Evolutionary conservation across 2,113 vertebrate species (phyloP), one percentile per base, ranked within the genome.

Genomic region (Elephas maximus): DNA sequence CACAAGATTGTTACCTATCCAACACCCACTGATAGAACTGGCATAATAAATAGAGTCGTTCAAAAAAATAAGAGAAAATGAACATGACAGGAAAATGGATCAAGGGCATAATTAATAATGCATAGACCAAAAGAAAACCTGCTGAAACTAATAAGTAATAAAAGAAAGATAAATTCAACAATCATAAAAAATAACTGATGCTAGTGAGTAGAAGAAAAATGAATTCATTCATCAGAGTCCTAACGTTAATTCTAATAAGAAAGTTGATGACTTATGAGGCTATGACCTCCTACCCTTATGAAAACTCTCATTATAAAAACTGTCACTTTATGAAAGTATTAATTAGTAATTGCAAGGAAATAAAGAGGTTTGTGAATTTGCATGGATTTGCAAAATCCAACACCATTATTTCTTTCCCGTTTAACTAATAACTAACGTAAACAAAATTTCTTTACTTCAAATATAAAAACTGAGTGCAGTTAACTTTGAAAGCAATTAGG

Each of bases 361-460:
- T 90, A 14, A 93, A 89, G 78, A 87, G 0, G 0, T 71, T 48
- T 24, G 3, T 14, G 78, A 91, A 67, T 84, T 45, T 78, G n/a
- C 6, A 37, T 24, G 1, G 1, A 53, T 81, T 88, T 91, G 45
- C 60, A 95, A 79, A 88, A 28, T 65, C 80, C 26, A 73, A 91
- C 24, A 60, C 37, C 53, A 92, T 41, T 82, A 37, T 69, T 83
- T 81, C 53, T 45, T 37, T 80, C 4, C 3, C 37, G 41, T 9
- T 94, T 77, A 74, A 87, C 2, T 44, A 91, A 83, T 79, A 78
- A 53, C 26, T 45, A 60, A 9, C 79, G 89, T 93, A 81, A 51
- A 77, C 30, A 91, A 45, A 92, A 91, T 83, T 86, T 90, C n/a
- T 84, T 8, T 37, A 77, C 62, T 86, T 96, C 53, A 93, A 62